Base-by-base conservation (phyloP, 1,140 invertebrate genomes). In the Nephila pilipes region DNA sequence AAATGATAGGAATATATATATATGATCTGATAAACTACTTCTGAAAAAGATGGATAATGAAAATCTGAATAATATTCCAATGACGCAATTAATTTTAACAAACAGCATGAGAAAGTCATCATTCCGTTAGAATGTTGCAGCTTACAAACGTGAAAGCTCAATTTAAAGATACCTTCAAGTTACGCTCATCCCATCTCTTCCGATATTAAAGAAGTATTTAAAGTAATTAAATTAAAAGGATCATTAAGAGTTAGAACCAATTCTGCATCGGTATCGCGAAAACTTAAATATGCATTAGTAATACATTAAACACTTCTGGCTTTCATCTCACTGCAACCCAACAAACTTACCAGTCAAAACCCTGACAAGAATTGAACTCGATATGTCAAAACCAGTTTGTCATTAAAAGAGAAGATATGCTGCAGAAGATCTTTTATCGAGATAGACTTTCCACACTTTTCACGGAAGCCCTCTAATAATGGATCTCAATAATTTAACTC, bases 401-500 rank as follows among this genome's bases (percentile, higher is more conserved):
- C 65, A 18, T 75, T 75, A 36, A 46, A 75, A 32, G 29, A 18
- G 12, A 10, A 75, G 25, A 75, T 75, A 12, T 25, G 29, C 16
- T 2, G 63, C 63, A 65, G 58, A 60, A 60, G 63, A 65, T 65
- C 22, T 65, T 75, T 12, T 81, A 81, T 81, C 46, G 6, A 81
- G 36, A 81, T n/a, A 81, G 38, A 80, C 32, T 36, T 16, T 5
- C 32, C 46, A 55, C 46, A 55, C n/a, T 46, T 38, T 81, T 46
- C n/a, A n/a, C 5, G 80, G 38, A 16, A 81, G 8, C 80, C 16
- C 29, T 85, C 46, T 85, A 85, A 58, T 58, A 81, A 55, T 75
- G 85, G 85, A 38, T 32, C 60, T 65, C 32, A 38, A 65, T 87
- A 69, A 87, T 87, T 87, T 87, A 87, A 87, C 57, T 38, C 85